Conservation (phyloP, 2,888 invertebrate genomes). For the Tetragonula carbonaria region DNA sequence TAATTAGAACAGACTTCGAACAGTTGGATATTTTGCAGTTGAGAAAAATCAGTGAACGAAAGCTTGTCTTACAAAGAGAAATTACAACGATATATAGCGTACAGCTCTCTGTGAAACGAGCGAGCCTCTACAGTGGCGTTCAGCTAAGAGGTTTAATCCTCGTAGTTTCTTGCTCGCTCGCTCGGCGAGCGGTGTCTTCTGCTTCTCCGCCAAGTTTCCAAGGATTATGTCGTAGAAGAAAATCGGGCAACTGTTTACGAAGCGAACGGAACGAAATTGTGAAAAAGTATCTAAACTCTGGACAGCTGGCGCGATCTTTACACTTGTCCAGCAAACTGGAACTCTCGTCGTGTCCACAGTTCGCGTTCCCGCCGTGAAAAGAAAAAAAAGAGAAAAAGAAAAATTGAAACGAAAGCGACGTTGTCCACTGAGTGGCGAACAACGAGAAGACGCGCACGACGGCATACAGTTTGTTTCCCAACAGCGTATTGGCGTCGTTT, state of each 20-base stretch:
- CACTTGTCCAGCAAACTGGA: not conserved
- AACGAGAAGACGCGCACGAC: not conserved
- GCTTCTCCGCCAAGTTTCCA: no score
- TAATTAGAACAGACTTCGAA: no score
- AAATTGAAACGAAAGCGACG: no score
- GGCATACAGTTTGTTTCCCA: constrained; percentile 81
- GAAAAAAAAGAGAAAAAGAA: not conserved
- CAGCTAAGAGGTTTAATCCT: no score
- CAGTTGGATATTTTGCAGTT: no score
- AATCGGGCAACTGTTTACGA: no score
- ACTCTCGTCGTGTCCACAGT: not conserved
- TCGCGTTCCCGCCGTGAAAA: not conserved
- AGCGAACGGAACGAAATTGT: not conserved
- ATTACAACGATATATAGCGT: no score
- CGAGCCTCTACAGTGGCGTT: no score
- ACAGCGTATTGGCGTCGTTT: constrained; percentile 82
- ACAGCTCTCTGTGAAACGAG: no score
- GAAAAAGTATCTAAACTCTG: not conserved
- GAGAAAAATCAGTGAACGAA: no score
- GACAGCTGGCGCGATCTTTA: constrained; percentile 25
- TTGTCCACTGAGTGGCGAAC: not conserved
- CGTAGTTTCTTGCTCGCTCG: no score
- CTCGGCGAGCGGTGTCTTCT: not conserved
- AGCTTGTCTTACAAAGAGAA: no score
- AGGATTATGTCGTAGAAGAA: not conserved